Conservation (phyloP, 2,888 invertebrate genomes). For the Aethes cnicana region DNA sequence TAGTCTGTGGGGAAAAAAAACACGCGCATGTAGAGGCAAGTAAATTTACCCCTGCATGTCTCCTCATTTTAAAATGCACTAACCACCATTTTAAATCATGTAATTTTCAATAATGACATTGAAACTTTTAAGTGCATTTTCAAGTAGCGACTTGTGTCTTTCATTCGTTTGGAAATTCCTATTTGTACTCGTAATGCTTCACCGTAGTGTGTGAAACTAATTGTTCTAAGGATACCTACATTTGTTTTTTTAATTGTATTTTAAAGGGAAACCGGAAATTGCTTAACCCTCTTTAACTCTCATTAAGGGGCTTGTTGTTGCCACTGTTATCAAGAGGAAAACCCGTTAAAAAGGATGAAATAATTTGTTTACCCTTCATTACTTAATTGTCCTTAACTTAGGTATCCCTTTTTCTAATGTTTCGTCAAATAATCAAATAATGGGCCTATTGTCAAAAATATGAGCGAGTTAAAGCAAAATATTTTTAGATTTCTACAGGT, state of each 20-base stretch:
- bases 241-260: constrained; percentile 38
- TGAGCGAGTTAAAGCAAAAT: too few species aligned
- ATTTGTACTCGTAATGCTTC: constrained; percentile 5
- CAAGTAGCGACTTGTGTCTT: neutral
- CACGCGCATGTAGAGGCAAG: constrained; percentile 1
- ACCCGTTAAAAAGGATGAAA: neutral
- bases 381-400: too few species aligned
- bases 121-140: neutral
- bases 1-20: constrained; percentile 25
- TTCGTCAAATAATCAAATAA: too few species aligned
- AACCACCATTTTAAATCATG: neutral
- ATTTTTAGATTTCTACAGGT: too few species aligned
- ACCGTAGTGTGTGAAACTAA: constrained; percentile 25
- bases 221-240: constrained; percentile 19
- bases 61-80: neutral
- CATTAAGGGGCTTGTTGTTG: constrained; percentile 15
- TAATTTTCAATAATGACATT: neutral
- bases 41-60: constrained; percentile 8
- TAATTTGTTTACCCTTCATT: constrained; percentile 5
- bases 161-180: neutral
- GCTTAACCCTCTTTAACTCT: constrained; percentile 13
- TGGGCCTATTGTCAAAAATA: too few species aligned
- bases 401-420: too few species aligned
- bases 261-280: constrained; percentile 37
- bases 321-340: neutral